These are phyloP conservation scores for Shargacucullia verbasci DNA, from an alignment of 2,888 invertebrate genomes.

Conservation along the genomic window DNA sequence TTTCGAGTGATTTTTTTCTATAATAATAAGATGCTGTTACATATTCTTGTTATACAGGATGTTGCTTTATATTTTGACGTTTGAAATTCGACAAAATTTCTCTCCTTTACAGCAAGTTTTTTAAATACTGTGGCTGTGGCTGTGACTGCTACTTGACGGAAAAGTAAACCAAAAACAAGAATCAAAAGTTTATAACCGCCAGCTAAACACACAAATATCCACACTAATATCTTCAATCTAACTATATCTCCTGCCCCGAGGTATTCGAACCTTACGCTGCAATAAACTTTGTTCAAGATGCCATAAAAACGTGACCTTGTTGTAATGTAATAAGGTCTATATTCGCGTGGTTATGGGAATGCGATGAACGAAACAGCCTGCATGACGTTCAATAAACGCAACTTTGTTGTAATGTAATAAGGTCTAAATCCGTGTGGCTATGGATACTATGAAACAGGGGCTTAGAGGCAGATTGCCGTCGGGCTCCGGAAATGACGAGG, in stretches of 20 bases:
- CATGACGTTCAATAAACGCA: no score
- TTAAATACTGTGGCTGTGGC: no score
- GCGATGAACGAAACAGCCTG: constrained; percentile 36
- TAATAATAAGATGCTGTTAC: no score
- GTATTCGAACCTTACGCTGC: constrained; percentile 43
- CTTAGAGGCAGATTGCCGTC: constrained; percentile 62
- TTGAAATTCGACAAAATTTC: no score
- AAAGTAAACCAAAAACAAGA: constrained; percentile 15
- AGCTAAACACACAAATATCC: constrained; percentile 35
- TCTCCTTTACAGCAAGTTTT: no score
- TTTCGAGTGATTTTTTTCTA: no score
- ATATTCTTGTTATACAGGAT: no score
- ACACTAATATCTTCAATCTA: constrained; percentile 48
- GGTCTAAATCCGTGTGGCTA: constrained; percentile 44
- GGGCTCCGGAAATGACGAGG: constrained; percentile 66
- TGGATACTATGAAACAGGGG: constrained; percentile 39
- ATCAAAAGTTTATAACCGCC: constrained; percentile 24
- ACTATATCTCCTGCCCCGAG: constrained; percentile 36
- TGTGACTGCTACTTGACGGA: no score
- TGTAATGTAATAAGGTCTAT: constrained; percentile 24
- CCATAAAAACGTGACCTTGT: constrained; percentile 13
- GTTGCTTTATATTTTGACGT: no score
- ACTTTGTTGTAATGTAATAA: constrained; percentile 11
- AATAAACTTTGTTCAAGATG: constrained; percentile 36
- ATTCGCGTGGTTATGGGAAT: constrained; percentile 37